phyloP scores from a whole-genome alignment of 2,113 vertebrate species.

The Dascyllus trimaculatus region DNA sequence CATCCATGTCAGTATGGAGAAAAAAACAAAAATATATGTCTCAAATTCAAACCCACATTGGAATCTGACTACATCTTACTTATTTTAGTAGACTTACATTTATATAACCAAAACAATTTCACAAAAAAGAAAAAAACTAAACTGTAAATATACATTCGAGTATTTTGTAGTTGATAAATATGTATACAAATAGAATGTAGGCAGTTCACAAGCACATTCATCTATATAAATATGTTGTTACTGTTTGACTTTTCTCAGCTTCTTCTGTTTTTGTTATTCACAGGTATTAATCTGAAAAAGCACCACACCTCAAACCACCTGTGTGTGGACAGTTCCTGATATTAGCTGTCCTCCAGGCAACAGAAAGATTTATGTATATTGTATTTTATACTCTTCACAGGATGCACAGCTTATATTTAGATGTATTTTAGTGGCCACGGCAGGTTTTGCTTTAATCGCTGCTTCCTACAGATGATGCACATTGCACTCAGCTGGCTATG shows the following conservation, averaged over 20 bases:
- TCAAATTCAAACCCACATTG: no score
- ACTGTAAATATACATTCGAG: neutral
- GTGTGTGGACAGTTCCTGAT: constrained; percentile 23
- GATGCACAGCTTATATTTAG: constrained; percentile 44
- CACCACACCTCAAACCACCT: constrained; percentile 12
- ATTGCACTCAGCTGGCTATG: constrained; percentile 29
- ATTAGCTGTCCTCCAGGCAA: constrained; percentile 13
- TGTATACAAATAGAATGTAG: no score
- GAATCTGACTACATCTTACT: no score
- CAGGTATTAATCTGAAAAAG: constrained; percentile 78
- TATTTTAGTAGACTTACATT: no score
- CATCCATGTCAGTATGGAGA: neutral
- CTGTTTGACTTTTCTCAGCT: neutral
- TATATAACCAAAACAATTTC: neutral
- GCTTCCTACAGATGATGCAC: constrained; percentile 22
- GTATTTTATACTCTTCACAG: constrained; percentile 54
- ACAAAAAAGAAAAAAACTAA: neutral
- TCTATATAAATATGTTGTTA: no score
- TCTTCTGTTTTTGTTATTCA: constrained; percentile 30
- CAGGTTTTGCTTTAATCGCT: constrained; percentile 26
- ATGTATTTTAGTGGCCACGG: constrained; percentile 28
- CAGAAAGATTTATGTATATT: constrained; percentile 32
- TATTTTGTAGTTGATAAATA: no score
- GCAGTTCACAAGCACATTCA: no score
- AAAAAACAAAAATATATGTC: no score